These are phyloP conservation scores for Coptodon bakossiorum DNA, from an alignment of 2,113 vertebrate species.

Conservation along the genomic window DNA sequence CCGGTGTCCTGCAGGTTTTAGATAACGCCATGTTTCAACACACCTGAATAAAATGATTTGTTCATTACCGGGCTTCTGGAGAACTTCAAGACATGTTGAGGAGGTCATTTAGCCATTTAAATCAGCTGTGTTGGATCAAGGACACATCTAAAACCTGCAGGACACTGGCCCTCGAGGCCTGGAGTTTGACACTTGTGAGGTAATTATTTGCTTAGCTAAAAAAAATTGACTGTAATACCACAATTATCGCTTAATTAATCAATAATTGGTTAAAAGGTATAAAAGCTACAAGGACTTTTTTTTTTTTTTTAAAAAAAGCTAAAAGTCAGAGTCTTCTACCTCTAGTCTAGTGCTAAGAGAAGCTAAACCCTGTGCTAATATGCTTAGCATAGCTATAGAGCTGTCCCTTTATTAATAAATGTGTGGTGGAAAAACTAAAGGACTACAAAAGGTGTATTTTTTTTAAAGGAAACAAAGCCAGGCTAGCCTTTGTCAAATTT, in stretches of 20 bases:
- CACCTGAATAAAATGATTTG: not conserved
- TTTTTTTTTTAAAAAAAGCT: not conserved
- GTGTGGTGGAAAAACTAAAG: not conserved
- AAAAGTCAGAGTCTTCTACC: not conserved
- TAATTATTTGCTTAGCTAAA: not conserved
- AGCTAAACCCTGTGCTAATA: not conserved
- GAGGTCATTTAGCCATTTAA: not conserved
- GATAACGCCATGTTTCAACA: not conserved
- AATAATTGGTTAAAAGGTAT: not conserved
- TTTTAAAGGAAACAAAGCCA: not conserved
- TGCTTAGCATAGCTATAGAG: not conserved
- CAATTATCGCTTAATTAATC: not conserved
- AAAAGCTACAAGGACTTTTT: not conserved
- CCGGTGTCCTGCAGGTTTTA: not conserved
- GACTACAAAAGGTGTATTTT: fast-evolving
- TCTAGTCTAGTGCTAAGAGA: not conserved
- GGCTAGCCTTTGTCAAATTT: not conserved
- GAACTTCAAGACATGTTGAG: not conserved
- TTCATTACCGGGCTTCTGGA: not conserved
- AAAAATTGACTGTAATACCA: not conserved
- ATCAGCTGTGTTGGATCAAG: not conserved
- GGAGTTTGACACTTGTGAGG: not conserved
- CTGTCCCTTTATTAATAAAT: not conserved
- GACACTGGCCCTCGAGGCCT: fast-evolving
- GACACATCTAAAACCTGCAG: not conserved